These are phyloP conservation scores for Hoplostethus mediterraneus DNA, from an alignment of 2,797 vertebrate species.

Conservation along the genomic window DNA sequence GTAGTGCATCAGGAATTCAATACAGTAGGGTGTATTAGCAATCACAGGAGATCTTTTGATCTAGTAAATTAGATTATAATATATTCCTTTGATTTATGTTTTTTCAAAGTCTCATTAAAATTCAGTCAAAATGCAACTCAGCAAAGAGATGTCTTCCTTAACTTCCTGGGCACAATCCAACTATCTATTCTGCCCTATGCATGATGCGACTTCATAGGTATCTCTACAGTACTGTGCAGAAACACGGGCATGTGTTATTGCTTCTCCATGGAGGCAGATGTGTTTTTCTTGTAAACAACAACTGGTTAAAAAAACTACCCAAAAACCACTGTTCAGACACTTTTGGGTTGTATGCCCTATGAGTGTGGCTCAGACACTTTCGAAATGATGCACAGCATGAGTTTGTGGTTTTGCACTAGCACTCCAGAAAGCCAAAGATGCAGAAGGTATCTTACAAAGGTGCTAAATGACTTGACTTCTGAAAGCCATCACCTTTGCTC, in stretches of 20 bases:
- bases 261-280: background rate
- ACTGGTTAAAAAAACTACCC: conserved; percentile 30
- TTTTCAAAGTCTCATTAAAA: conserved; percentile 79
- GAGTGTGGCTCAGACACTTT: conserved; percentile 28
- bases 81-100: conserved; percentile 84
- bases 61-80: conserved; percentile 86
- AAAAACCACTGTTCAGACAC: conserved; percentile 43
- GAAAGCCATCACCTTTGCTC: conserved; percentile 68
- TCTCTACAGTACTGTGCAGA: conserved; percentile 1
- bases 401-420: conserved; percentile 66
- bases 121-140: conserved; percentile 80
- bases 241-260: background rate
- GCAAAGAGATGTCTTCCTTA: conserved; percentile 81
- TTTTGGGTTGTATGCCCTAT: conserved; percentile 9
- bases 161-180: conserved; percentile 57
- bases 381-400: conserved; percentile 46
- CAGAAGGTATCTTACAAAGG: conserved; percentile 58
- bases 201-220: conserved; percentile 32
- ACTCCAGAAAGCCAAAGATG: conserved; percentile 57
- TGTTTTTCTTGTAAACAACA: background rate
- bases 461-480: conserved; percentile 72
- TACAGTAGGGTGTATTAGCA: conserved; percentile 80
- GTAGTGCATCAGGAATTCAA: conserved; percentile 73
- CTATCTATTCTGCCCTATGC: conserved; percentile 41
- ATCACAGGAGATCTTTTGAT: conserved; percentile 83